Conservation (phyloP, 2,888 invertebrate genomes). For the Pocota personata region DNA sequence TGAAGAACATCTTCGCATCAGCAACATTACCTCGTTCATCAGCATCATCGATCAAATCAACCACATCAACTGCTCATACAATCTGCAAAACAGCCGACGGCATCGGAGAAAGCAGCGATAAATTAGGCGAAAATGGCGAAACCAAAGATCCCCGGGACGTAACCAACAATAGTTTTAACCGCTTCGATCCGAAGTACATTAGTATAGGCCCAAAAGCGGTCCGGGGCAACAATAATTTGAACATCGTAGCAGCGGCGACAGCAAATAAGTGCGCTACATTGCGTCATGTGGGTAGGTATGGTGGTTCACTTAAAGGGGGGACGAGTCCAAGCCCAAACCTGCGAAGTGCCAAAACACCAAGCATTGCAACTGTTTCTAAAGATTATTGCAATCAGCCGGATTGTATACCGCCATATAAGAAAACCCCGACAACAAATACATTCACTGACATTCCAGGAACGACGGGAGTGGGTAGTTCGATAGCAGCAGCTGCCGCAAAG, state of each 20-base stretch:
- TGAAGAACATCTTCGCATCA: constrained; percentile 81
- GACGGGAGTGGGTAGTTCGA: constrained; percentile 81
- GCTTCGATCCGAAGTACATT: constrained; percentile 83
- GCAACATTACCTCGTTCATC: constrained; percentile 82
- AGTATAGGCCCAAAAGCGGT: constrained; percentile 83
- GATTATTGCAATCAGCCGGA: constrained; percentile 82
- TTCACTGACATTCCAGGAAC: constrained; percentile 82
- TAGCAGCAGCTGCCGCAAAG: constrained; percentile 78
- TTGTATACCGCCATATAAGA: constrained; percentile 79
- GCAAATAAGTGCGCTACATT: constrained; percentile 82
- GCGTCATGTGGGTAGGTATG: constrained; percentile 82
- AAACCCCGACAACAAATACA: constrained; percentile 80
- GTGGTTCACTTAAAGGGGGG: constrained; percentile 81
- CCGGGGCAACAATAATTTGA: constrained; percentile 81
- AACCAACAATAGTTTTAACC: constrained; percentile 82
- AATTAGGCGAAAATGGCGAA: constrained; percentile 75
- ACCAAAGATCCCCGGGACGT: constrained; percentile 82
- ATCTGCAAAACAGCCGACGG: constrained; percentile 80
- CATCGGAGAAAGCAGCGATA: constrained; percentile 74
- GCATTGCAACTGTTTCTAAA: constrained; percentile 82
- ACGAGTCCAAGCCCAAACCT: constrained; percentile 82
- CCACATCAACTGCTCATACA: constrained; percentile 80
- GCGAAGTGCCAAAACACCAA: constrained; percentile 82
- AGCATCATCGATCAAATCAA: constrained; percentile 81
- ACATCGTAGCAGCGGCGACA: constrained; percentile 79